A percentile compares a stretch with the other conserved stretches of the same genome.
Conservation (phyloP, 2,113 vertebrate genomes). For the Pelmatolapia mariae region DNA sequence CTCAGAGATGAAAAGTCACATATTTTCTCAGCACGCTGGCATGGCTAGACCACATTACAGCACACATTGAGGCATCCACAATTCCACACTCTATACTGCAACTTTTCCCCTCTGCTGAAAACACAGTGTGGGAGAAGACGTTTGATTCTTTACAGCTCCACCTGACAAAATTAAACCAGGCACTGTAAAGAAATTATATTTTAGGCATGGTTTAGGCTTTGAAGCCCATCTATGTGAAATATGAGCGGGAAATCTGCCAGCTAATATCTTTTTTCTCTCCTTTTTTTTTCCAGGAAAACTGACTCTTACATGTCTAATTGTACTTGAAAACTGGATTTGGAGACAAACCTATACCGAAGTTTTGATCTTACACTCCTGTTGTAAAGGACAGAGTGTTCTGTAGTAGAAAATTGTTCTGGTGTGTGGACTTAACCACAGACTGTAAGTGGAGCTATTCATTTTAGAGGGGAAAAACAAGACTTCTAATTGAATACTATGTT, state of each 20-base stretch:
- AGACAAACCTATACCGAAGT: not conserved
- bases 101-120: not conserved
- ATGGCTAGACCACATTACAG: conserved; percentile 56
- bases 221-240: not conserved
- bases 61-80: conserved; percentile 26
- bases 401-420: conserved; percentile 56
- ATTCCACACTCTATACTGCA: not conserved
- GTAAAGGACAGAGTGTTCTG: conserved; percentile 41
- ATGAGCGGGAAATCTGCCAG: not conserved
- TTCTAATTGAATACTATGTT: conserved; percentile 59
- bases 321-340: not conserved
- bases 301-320: not conserved
- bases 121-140: not conserved
- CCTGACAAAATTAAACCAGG: not conserved
- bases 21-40: conserved; percentile 60
- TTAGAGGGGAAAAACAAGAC: conserved; percentile 38
- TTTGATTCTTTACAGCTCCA: not conserved
- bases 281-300: not conserved
- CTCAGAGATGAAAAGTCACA: conserved; percentile 54
- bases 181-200: not conserved
- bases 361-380: not conserved
- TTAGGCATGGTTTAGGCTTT: not conserved
- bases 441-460: conserved; percentile 53
- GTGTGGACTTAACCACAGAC: conserved; percentile 50
- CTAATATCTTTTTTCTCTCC: not conserved